Conservation (phyloP, 2,888 invertebrate species). For the Cerceris ruficornis region DNA sequence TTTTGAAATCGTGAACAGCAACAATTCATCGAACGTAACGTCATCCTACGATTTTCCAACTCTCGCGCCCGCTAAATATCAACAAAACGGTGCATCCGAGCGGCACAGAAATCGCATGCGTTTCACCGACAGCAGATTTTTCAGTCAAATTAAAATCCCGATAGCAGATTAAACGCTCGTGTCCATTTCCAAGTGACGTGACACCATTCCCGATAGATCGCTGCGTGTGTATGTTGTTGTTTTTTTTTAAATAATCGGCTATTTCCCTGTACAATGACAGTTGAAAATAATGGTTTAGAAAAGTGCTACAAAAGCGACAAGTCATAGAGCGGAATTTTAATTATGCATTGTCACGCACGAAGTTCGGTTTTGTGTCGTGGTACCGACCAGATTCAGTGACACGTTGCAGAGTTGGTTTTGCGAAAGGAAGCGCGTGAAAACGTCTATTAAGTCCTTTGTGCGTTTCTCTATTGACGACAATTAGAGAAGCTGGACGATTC, state of each 20-base stretch:
- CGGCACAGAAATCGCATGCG: too few relatives aligned
- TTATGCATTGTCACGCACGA: constrained; percentile 7
- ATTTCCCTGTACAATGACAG: not conserved
- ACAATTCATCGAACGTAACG: too few relatives aligned
- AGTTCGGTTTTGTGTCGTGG: not conserved
- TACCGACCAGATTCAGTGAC: constrained; percentile 26
- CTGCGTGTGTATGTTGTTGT: not conserved
- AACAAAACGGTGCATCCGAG: too few relatives aligned
- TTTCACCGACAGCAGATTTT: too few relatives aligned
- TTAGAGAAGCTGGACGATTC: constrained; percentile 27
- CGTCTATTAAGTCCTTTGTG: not conserved
- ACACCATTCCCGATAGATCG: not conserved
- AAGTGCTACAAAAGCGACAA: constrained; percentile 19
- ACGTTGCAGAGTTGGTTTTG: constrained; percentile 20
- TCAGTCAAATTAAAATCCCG: too few relatives aligned
- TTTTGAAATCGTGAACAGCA: too few relatives aligned
- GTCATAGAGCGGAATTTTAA: constrained; percentile 17
- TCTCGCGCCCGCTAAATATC: too few relatives aligned
- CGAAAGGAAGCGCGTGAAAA: constrained; percentile 2
- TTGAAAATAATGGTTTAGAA: not conserved
- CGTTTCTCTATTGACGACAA: constrained; percentile 2
- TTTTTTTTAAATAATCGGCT: not conserved
- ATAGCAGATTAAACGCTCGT: too few relatives aligned
- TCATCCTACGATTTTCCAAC: too few relatives aligned
- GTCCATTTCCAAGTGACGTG: too few relatives aligned